These are phyloP conservation scores for Dicrurus megarhynchus DNA, from an alignment of 2,113 vertebrate species.

Conservation along the genomic window DNA sequence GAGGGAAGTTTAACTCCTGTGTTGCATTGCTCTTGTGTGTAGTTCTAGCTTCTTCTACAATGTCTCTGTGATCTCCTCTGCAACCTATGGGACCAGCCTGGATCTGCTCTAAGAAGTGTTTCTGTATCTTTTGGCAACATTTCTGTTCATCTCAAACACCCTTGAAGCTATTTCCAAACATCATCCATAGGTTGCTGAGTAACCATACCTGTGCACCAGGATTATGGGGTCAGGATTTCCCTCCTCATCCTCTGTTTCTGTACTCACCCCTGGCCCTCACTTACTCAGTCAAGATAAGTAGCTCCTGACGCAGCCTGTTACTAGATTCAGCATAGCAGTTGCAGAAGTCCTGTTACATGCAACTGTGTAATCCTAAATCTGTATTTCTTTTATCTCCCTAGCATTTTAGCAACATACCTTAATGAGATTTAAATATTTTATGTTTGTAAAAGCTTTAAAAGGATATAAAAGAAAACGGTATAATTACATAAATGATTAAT, in stretches of 20 bases:
- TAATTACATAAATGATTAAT: conserved; percentile 16
- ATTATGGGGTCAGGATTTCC: neutral
- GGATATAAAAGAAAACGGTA: neutral
- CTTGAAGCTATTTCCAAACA: neutral
- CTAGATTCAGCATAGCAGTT: neutral
- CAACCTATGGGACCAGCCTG: neutral
- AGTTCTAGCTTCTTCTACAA: neutral
- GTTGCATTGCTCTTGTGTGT: neutral
- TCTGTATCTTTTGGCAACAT: neutral
- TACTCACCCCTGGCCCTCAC: neutral
- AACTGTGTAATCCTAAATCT: neutral
- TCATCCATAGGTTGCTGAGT: neutral
- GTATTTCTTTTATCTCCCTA: neutral
- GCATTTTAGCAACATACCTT: neutral
- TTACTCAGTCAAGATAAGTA: neutral
- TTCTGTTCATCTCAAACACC: neutral
- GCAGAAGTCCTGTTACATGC: neutral
- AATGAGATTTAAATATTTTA: conserved; percentile 54
- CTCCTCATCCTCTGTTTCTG: neutral
- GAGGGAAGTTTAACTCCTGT: neutral
- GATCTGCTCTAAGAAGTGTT: neutral
- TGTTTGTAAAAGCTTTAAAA: conserved; percentile 46
- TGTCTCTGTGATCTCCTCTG: neutral
- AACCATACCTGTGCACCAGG: neutral
- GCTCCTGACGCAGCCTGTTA: neutral